These are phyloP conservation scores for Hormaphis cornu DNA, from an alignment of 1,140 invertebrate species.

Conservation along the genomic window DNA sequence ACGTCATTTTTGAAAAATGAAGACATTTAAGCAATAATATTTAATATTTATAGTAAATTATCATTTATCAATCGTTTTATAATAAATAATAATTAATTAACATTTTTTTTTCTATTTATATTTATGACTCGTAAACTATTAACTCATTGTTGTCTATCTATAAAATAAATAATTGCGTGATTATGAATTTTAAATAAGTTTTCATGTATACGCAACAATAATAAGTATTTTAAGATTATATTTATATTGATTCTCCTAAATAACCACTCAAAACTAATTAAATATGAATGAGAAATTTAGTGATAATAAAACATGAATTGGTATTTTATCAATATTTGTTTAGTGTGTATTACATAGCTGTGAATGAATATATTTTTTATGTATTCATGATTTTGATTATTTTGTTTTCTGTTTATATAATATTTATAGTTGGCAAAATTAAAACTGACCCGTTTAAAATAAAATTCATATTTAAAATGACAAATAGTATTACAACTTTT, in stretches of 20 bases:
- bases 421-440: background rate
- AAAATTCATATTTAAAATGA: background rate
- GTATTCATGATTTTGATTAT: background rate
- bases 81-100: slow-evolving; percentile 3
- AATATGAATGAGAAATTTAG: background rate
- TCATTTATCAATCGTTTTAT: background rate
- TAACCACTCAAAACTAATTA: background rate
- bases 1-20: background rate
- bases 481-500: too few relatives aligned
- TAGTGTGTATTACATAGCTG: slow-evolving; percentile 1
- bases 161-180: background rate
- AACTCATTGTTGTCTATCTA: background rate
- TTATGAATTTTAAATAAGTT: background rate
- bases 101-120: slow-evolving; percentile 3
- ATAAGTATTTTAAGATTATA: background rate
- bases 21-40: slow-evolving; percentile 5
- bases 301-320: background rate
- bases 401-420: background rate
- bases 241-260: too few relatives aligned
- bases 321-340: slow-evolving; percentile 13
- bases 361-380: slow-evolving; percentile 14
- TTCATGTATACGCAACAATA: background rate
- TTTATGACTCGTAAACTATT: background rate
- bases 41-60: too few relatives aligned
- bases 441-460: background rate